phyloP scores from a whole-genome alignment of 2,888 invertebrate genomes.

The Agrypnus murinus region DNA sequence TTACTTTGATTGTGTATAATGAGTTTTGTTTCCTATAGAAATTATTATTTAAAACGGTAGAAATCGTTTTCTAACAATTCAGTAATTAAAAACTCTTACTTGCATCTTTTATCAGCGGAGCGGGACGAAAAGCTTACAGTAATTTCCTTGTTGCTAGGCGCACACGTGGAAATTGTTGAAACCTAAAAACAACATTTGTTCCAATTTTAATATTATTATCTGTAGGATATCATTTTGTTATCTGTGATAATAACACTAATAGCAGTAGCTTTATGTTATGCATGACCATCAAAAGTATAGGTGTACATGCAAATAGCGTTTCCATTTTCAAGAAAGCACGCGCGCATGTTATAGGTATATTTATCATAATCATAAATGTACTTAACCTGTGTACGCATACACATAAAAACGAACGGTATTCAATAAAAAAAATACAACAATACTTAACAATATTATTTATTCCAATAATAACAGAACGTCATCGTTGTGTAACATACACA shows the following conservation, averaged over 20 bases:
- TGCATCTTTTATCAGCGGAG: not conserved
- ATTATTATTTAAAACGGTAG: too few species aligned
- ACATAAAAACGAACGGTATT: too few species aligned
- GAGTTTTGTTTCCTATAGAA: too few species aligned
- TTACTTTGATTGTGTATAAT: too few species aligned
- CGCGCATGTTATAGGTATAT: not conserved
- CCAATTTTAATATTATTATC: not conserved
- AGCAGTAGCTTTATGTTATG: not conserved
- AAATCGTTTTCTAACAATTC: not conserved
- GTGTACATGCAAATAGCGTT: too few species aligned
- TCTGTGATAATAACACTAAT: conserved; percentile 4
- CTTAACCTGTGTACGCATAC: conserved; percentile 7
- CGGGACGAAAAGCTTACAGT: conserved; percentile 5
- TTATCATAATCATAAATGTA: too few species aligned
- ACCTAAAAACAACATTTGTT: not conserved
- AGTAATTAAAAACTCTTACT: conserved; percentile 21
- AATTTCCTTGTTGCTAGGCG: conserved; percentile 1
- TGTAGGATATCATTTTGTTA: not conserved
- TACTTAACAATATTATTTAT: conserved; percentile 11
- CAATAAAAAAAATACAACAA: conserved; percentile 19
- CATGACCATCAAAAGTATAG: too few species aligned
- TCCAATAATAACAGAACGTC: conserved; percentile 53
- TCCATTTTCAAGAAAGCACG: not conserved
- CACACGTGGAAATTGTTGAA: not conserved
- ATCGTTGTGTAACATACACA: conserved; percentile 57